Evolutionary conservation across 2,888 invertebrate species (phyloP), one percentile per base, ranked within the genome.

Genomic region (Lasioglossum oenotherae): DNA sequence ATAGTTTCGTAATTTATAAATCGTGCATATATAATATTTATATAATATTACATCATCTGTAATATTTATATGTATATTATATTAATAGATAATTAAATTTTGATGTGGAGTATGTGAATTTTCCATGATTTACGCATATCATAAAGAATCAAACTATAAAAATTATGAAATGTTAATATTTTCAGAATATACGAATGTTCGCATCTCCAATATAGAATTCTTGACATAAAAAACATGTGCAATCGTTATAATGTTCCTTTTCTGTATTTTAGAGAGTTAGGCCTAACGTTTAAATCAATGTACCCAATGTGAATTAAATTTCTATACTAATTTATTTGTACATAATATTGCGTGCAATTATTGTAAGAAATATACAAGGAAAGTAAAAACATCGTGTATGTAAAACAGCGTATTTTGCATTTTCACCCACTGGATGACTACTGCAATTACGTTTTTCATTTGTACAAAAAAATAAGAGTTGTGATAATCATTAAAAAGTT

Each of bases 241-340:
- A 69, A 53, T 64, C 78, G 23, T 75, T 81, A 64, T 46, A 77
- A 71, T 78, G 87, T 89, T 89, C 78, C 79, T 89, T 80, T 81
- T 31, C 60, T 78, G 84, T 85, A 35, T 27, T 57, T 69, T 57
- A 81, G 60, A 69, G 1, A 74, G 44, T 38, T 81, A 83, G 75
- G 71, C 74, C 78, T 84, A 81, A 69, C 8, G 19, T 53, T 60
- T 75, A 38, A 44, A n/a, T 60, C 31, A 38, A 44, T 10, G 38
- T 78, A 57, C 41, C 41, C 31, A 16, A 60, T 44, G 38, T 78
- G 16, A 6, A 79, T 79, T 44, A 60, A 80, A 64, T 74, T 64
- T 78, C 14, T n/a, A 67, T 53, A 44, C 57, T 53, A 78, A 57
- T 60, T 87, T 75, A 64, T 76, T 64, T 72, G 46, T 31, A n/a